Evolutionary conservation across 1,140 invertebrate species (phyloP).

Genomic region (Bombus sylvicola): DNA sequence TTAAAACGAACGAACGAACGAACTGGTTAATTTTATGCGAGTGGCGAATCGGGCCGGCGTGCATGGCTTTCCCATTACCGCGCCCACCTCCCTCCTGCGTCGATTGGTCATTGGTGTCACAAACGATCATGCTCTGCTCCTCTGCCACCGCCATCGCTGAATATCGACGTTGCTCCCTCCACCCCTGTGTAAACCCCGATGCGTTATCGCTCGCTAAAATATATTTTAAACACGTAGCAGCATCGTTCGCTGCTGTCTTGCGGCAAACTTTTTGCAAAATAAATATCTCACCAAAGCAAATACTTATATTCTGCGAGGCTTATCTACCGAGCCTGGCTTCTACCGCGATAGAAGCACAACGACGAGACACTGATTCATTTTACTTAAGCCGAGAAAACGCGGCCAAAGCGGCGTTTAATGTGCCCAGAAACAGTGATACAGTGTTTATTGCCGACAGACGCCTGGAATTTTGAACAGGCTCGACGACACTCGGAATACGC

Average conservation of each 20-base stretch:
- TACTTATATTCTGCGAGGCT: constrained; percentile 11
- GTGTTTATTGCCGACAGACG: constrained; percentile 76
- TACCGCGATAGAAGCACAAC: too few species aligned
- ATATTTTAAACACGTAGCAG: constrained; percentile 12
- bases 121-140: constrained; percentile 68
- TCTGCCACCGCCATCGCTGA: constrained; percentile 61
- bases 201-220: background rate
- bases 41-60: constrained; percentile 75
- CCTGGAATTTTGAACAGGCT: constrained; percentile 75
- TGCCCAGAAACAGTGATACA: constrained; percentile 77
- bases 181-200: background rate
- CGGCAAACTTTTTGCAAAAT: background rate
- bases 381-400: constrained; percentile 48
- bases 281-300: constrained; percentile 23
- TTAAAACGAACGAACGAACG: constrained; percentile 79
- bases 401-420: constrained; percentile 70
- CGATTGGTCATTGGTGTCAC: constrained; percentile 70
- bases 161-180: constrained; percentile 60
- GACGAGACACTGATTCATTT: constrained; percentile 35
- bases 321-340: background rate
- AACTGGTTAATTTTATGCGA: constrained; percentile 82
- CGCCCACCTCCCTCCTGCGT: constrained; percentile 63
- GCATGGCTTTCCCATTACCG: constrained; percentile 82
- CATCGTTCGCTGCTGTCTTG: background rate
- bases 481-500: constrained; percentile 35